phyloP scores from a whole-genome alignment of 2,888 invertebrate species.

The Malthinus flaveolus region DNA sequence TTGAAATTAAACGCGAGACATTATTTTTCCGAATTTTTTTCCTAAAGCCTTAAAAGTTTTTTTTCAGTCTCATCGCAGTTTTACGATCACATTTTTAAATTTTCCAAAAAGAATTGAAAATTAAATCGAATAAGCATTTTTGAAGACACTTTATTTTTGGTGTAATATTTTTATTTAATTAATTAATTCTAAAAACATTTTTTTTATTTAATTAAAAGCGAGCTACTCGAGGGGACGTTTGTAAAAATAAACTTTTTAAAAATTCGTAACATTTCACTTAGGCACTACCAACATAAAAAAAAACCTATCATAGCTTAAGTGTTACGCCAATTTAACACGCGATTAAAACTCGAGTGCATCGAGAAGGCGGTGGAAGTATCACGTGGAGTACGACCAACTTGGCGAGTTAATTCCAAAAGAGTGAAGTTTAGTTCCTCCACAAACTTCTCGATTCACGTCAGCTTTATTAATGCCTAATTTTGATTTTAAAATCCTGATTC shows the following conservation, averaged over 20 bases:
- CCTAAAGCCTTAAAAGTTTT: not conserved
- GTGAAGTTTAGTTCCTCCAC: too few relatives aligned
- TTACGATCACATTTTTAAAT: slow-evolving; percentile 48
- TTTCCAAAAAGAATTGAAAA: slow-evolving; percentile 26
- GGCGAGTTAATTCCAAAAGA: too few relatives aligned
- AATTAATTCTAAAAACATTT: not conserved
- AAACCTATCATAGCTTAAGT: slow-evolving; percentile 20
- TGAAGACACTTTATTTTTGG: slow-evolving; percentile 5
- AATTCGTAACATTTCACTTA: slow-evolving; percentile 29
- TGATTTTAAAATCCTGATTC: too few relatives aligned
- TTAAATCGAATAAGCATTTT: not conserved
- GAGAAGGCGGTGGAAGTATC: not conserved
- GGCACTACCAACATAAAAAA: slow-evolving; percentile 14
- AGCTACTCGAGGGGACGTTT: slow-evolving; percentile 5
- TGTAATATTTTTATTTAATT: slow-evolving; percentile 6
- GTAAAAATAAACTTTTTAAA: slow-evolving; percentile 30
- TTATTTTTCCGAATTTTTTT: not conserved
- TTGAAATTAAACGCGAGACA: slow-evolving; percentile 8
- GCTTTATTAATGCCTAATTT: too few relatives aligned
- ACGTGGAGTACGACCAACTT: too few relatives aligned
- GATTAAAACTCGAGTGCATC: slow-evolving; percentile 11
- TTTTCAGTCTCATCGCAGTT: slow-evolving; percentile 51
- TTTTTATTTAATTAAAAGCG: not conserved
- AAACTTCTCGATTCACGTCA: too few relatives aligned
- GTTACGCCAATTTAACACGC: slow-evolving; percentile 15